Evolutionary conservation across 2,888 invertebrate genomes (phyloP).

Genomic region (Nematopogon swammerdamellus): DNA sequence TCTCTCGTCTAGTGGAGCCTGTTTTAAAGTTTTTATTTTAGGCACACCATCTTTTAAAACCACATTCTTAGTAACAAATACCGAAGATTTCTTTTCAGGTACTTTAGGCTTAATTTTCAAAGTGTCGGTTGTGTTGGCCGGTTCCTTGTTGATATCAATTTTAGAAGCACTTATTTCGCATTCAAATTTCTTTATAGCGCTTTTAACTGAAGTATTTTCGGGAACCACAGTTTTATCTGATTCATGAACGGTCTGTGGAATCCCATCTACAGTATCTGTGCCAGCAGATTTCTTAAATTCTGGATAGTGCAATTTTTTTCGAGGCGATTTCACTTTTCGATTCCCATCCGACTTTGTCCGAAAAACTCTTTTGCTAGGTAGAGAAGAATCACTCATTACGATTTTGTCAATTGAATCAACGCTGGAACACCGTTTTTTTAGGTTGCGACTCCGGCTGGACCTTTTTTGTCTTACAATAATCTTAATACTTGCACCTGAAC

Average conservation of each 20-base stretch:
- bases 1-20: conserved; percentile 18
- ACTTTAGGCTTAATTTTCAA: conserved; percentile 55
- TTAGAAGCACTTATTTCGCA: conserved; percentile 36
- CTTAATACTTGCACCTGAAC: conserved; percentile 48
- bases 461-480: conserved; percentile 40
- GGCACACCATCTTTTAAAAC: conserved; percentile 50
- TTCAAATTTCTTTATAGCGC: conserved; percentile 48
- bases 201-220: conserved; percentile 36
- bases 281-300: conserved; percentile 36
- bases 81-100: conserved; percentile 57
- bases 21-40: conserved; percentile 47
- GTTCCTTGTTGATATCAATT: conserved; percentile 37
- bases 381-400: conserved; percentile 24
- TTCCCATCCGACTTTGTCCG: conserved; percentile 48
- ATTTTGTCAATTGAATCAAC: conserved; percentile 45
- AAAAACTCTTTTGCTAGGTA: conserved; percentile 32
- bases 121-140: conserved; percentile 25
- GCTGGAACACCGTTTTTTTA: conserved; percentile 48
- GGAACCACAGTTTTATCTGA: conserved; percentile 14
- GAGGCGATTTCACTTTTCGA: conserved; percentile 39
- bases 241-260: conserved; percentile 19
- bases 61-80: conserved; percentile 50
- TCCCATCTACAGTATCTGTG: conserved; percentile 40
- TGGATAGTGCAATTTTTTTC: conserved; percentile 34
- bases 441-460: conserved; percentile 43